phyloP scores from a whole-genome alignment of 2,888 invertebrate genomes.

The Penaeus monodon region DNA sequence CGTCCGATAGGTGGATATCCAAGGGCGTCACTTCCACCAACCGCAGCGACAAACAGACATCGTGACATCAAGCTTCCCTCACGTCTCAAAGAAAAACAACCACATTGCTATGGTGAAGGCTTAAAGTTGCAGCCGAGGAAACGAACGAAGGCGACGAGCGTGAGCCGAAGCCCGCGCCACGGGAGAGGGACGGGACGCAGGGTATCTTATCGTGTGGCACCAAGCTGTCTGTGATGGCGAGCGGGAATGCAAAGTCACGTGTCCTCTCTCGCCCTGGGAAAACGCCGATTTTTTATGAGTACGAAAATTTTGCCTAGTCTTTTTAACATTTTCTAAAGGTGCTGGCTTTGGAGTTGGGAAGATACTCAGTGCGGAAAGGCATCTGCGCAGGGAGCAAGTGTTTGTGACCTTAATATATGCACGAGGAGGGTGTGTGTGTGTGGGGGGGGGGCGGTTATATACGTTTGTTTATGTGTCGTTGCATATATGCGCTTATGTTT shows the following conservation, averaged over 20 bases:
- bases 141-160: not conserved
- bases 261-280: constrained; percentile 13
- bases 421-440: no score
- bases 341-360: not conserved
- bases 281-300: constrained; percentile 42
- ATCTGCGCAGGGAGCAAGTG: no score
- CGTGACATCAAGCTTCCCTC: not conserved
- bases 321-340: constrained; percentile 32
- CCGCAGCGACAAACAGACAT: not conserved
- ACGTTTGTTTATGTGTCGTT: no score
- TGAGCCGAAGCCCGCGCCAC: no score
- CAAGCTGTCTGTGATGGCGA: constrained; percentile 50
- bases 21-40: no score
- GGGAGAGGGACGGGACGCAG: constrained; percentile 18
- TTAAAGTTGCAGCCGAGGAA: not conserved
- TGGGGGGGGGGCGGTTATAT: no score
- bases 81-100: no score
- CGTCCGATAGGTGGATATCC: constrained; percentile 10
- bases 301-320: constrained; percentile 36
- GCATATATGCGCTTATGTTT: no score
- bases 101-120: no score
- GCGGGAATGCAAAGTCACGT: constrained; percentile 39
- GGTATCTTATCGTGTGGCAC: constrained; percentile 52
- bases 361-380: constrained; percentile 16
- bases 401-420: no score